These are phyloP conservation scores for Hemitrygon akajei DNA, from an alignment of 2,797 vertebrate genomes.

Conservation along the genomic window DNA sequence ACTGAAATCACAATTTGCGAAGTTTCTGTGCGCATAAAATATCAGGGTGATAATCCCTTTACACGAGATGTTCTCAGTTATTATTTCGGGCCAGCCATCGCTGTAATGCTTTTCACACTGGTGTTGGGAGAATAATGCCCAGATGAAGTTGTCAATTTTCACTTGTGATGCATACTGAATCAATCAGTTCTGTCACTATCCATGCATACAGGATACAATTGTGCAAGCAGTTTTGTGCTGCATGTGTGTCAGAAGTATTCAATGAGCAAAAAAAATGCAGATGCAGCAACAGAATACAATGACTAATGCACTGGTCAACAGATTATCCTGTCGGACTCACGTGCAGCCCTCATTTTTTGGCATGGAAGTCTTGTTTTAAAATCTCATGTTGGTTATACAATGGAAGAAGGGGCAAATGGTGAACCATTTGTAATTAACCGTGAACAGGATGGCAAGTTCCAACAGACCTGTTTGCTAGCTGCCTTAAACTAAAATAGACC, in stretches of 20 bases:
- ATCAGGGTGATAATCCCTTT: too few relatives aligned
- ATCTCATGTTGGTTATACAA: slow-evolving; percentile 60
- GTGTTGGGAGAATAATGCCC: background rate
- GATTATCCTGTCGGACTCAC: slow-evolving; percentile 42
- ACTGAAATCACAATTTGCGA: background rate
- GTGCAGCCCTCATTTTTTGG: slow-evolving; percentile 49
- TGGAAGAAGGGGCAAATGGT: slow-evolving; percentile 44
- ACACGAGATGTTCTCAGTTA: background rate
- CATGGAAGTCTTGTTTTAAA: slow-evolving; percentile 55
- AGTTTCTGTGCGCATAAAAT: background rate
- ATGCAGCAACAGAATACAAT: too few relatives aligned
- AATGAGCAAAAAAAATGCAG: background rate
- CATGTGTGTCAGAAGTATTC: background rate
- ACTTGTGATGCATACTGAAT: background rate
- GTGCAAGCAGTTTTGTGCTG: background rate
- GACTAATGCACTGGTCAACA: background rate
- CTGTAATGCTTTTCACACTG: background rate
- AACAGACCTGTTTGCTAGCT: slow-evolving; percentile 53
- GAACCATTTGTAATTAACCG: slow-evolving; percentile 50
- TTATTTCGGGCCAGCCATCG: background rate
- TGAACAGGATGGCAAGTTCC: slow-evolving; percentile 50
- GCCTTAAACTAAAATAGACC: slow-evolving; percentile 51
- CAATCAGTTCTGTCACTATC: background rate
- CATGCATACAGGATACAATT: background rate
- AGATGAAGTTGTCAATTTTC: background rate